Evolutionary conservation across 2,797 vertebrate species (phyloP).

Genomic region (Siniperca undulata): DNA sequence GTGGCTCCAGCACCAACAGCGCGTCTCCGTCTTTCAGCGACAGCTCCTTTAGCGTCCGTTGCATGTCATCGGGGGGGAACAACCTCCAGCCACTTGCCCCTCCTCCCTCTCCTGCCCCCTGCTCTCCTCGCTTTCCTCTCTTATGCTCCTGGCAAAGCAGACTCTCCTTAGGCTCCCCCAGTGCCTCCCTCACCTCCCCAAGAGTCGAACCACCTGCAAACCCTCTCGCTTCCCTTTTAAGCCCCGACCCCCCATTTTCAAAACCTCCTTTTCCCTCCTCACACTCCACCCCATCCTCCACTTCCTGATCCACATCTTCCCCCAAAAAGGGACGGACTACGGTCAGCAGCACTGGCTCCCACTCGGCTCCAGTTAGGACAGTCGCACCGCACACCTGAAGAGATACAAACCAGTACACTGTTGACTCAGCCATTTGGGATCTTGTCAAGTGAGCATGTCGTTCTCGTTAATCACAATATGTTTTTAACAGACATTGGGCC

Average conservation of each 20-base stretch:
- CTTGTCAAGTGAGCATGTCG: not conserved
- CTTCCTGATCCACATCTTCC: slow-evolving; percentile 57
- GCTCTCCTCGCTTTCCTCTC: slow-evolving; percentile 39
- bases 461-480: too few species aligned
- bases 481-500: not conserved
- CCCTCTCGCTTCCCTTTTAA: slow-evolving; percentile 82
- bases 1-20: slow-evolving; percentile 87
- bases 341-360: slow-evolving; percentile 91
- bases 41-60: slow-evolving; percentile 87
- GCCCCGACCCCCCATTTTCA: slow-evolving; percentile 68
- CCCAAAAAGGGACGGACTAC: slow-evolving; percentile 84
- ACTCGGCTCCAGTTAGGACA: slow-evolving; percentile 86
- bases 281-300: slow-evolving; percentile 34
- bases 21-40: slow-evolving; percentile 91
- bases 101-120: slow-evolving; percentile 73
- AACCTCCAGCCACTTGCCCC: slow-evolving; percentile 89
- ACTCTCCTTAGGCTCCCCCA: slow-evolving; percentile 81
- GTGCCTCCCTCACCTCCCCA: slow-evolving; percentile 75
- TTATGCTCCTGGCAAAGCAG: slow-evolving; percentile 85
- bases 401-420: not conserved
- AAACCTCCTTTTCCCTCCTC: slow-evolving; percentile 41
- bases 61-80: slow-evolving; percentile 86
- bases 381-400: slow-evolving; percentile 88
- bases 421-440: not conserved
- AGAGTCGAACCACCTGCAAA: slow-evolving; percentile 83